Evolutionary conservation across 2,888 invertebrate species (phyloP), one percentile per base, ranked within the genome.

Genomic region (Amblyjoppa proteus): DNA sequence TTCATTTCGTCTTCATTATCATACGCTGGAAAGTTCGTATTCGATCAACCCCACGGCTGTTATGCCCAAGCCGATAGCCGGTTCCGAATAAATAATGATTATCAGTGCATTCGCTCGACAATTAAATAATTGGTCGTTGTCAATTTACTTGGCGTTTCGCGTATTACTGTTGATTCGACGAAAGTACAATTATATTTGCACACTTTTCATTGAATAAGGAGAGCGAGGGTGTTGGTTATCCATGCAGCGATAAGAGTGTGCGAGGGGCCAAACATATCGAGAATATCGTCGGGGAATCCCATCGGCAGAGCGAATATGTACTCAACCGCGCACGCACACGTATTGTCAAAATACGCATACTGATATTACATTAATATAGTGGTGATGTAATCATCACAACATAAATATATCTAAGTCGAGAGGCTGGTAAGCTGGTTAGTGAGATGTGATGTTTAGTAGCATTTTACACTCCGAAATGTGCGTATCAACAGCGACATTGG

Each of bases 381-480:
- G 45, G 13, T 49, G 45, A 49, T 16, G 45, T 49, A 16, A 49
- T 16, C 16, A 49, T 45, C 45, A 5, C 3, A 4, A 49, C 16
- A 5, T 34, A 34, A 64, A 64, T n/a, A 64, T 64, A 31, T 64
- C 64, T 34, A 34, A 34, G 64, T 16, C 31, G 6, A 64, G 64
- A 34, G 2, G 64, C 53, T n/a, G 64, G 2, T 16, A 34, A 34
- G 64, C 64, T 20, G 53, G 20, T 7, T 0, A 1, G 34, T 11
- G 64, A 74, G 38, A 68, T 38, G 41, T 5, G 11, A n/a, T 41
- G 3, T 1, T 77, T 68, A 83, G 83, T 83, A 64, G 51, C 28
- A 13, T 20, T 79, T 75, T 64, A 31, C n/a, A 56, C n/a, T 28
- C 20, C 75, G 64, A 51, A 45, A 83, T 83, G 83, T 64, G 41